phyloP scores from a whole-genome alignment of 2,113 vertebrate genomes.

The Rhineura floridana region DNA sequence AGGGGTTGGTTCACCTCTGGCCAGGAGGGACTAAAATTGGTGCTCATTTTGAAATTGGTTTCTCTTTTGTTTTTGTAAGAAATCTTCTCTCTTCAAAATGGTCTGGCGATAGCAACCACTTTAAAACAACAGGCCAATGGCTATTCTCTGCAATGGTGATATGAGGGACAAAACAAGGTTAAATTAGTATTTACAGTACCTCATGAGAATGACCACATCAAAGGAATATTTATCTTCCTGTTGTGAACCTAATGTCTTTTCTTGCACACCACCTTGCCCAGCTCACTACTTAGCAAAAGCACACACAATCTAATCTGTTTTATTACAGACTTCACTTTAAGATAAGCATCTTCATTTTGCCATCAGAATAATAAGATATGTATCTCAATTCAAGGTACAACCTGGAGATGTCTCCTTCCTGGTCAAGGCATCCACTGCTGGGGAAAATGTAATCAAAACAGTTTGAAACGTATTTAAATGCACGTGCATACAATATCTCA shows the following conservation, averaged over 20 bases:
- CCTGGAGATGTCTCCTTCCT: background rate
- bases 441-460: background rate
- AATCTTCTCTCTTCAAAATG: background rate
- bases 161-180: slow-evolving; percentile 38
- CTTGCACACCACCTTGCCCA: slow-evolving; percentile 11
- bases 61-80: background rate
- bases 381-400: slow-evolving; percentile 34
- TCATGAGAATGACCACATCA: slow-evolving; percentile 21
- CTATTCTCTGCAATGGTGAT: slow-evolving; percentile 37
- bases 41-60: background rate
- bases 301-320: slow-evolving; percentile 40
- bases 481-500: background rate
- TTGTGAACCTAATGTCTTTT: slow-evolving; percentile 54
- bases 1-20: background rate
- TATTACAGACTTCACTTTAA: slow-evolving; percentile 49
- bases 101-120: background rate
- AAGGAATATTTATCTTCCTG: slow-evolving; percentile 23
- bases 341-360: slow-evolving; percentile 58
- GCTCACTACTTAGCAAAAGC: slow-evolving; percentile 61
- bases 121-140: slow-evolving; percentile 36
- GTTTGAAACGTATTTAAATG: background rate
- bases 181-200: slow-evolving; percentile 51
- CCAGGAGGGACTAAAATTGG: background rate
- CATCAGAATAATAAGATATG: slow-evolving; percentile 46
- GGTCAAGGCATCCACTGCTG: background rate